phyloP scores from a whole-genome alignment of 2,797 vertebrate genomes.

The Yasuhikotakia modesta region DNA sequence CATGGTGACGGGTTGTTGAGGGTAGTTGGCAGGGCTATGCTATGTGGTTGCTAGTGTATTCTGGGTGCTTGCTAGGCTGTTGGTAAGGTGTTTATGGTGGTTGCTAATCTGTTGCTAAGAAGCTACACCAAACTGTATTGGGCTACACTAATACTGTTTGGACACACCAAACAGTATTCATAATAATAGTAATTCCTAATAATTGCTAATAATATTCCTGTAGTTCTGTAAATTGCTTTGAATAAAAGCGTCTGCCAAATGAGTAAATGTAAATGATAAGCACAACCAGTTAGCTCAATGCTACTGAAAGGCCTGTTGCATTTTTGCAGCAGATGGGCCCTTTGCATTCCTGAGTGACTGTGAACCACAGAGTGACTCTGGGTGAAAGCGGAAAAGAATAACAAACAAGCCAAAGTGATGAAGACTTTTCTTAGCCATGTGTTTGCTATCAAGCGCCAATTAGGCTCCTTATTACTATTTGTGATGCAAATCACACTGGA shows the following conservation, averaged over 20 bases:
- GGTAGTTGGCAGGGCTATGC: not conserved
- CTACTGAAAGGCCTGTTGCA: constrained; percentile 9
- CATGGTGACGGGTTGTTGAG: too few species aligned
- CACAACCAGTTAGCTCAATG: not conserved
- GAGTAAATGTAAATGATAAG: too few species aligned
- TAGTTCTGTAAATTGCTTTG: too few species aligned
- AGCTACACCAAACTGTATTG: too few species aligned
- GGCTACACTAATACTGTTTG: too few species aligned
- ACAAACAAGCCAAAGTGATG: constrained; percentile 14
- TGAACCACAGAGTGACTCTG: too few species aligned
- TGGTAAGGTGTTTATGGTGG: not conserved
- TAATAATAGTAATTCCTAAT: too few species aligned
- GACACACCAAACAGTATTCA: too few species aligned
- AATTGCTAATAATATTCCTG: too few species aligned
- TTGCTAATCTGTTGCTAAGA: not conserved
- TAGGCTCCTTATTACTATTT: constrained; percentile 41
- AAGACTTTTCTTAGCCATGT: constrained; percentile 30
- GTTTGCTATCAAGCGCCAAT: constrained; percentile 41
- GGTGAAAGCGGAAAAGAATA: not conserved
- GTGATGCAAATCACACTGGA: constrained; percentile 48
- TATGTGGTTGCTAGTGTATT: not conserved
- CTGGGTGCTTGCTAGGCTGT: not conserved
- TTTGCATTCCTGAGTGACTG: constrained; percentile 26
- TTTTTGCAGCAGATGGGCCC: not conserved
- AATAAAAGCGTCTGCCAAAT: too few species aligned